These are phyloP conservation scores for Anomalospiza imberbis DNA, from an alignment of 2,797 vertebrate species.

Conservation along the genomic window DNA sequence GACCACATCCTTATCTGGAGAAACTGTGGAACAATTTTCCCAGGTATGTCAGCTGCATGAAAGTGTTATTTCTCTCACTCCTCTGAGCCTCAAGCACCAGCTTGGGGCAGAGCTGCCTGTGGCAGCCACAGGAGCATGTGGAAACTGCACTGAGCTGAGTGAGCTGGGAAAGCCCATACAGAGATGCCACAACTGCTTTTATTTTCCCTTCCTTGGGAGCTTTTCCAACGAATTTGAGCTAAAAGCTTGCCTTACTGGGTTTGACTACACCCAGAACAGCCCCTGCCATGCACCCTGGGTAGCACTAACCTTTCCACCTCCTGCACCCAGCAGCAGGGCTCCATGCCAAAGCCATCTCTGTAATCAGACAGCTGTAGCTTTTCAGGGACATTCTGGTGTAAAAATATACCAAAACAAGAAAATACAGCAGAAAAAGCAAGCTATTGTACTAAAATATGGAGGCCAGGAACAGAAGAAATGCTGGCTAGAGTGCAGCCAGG, in stretches of 20 bases:
- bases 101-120: background rate
- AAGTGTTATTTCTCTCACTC: background rate
- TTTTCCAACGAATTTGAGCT: background rate
- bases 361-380: background rate
- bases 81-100: background rate
- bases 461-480: background rate
- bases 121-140: background rate
- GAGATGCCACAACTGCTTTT: background rate
- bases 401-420: background rate
- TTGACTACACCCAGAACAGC: background rate
- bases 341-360: accelerated
- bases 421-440: background rate
- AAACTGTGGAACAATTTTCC: background rate
- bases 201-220: background rate
- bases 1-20: background rate
- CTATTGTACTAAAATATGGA: background rate
- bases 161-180: accelerated
- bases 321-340: background rate
- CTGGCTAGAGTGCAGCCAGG: background rate
- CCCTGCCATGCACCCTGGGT: accelerated
- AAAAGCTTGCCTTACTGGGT: background rate
- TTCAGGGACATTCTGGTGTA: background rate
- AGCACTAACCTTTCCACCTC: background rate
- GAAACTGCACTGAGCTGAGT: accelerated
- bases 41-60: background rate